Conservation (phyloP, 2,113 vertebrate genomes). For the Catharus fuscescens region DNA sequence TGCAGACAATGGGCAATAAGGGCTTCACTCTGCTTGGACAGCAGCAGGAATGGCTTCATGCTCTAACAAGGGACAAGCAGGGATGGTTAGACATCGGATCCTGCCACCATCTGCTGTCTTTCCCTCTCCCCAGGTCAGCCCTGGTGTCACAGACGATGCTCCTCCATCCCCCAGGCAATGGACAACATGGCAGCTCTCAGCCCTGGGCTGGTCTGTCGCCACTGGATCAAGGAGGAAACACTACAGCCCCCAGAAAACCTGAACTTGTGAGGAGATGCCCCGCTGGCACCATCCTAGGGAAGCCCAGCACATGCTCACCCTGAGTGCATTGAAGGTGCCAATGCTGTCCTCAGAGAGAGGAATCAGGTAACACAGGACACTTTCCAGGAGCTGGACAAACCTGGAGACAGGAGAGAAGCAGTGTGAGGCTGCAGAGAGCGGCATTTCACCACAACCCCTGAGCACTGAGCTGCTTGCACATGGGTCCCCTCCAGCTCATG, state of each 20-base stretch:
- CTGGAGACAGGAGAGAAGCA: slow-evolving; percentile 63
- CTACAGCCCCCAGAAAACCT: not conserved
- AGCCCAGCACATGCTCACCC: slow-evolving; percentile 71
- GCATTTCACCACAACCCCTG: not conserved
- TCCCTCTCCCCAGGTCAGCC: not conserved
- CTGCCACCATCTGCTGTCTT: rapidly evolving
- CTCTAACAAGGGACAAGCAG: slow-evolving; percentile 63
- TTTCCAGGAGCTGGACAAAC: slow-evolving; percentile 90
- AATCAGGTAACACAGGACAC: slow-evolving; percentile 87
- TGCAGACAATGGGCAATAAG: slow-evolving; percentile 90
- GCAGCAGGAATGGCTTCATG: slow-evolving; percentile 92
- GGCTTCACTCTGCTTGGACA: slow-evolving; percentile 85
- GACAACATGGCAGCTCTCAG: not conserved
- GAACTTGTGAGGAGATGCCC: not conserved
- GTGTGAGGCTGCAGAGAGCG: rapidly evolving
- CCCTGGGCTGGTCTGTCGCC: not conserved
- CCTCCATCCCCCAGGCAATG: not conserved
- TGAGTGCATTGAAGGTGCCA: slow-evolving; percentile 89
- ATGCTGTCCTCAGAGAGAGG: slow-evolving; percentile 89
- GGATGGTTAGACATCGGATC: not conserved
- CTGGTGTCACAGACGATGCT: not conserved
- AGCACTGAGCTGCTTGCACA: rapidly evolving
- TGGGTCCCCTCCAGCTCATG: not conserved
- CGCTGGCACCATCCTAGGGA: not conserved
- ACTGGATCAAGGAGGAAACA: not conserved